A percentile compares a stretch with the other conserved stretches of the same genome.
Conservation (phyloP, 2,113 vertebrate species). For the Trematomus loennbergii region DNA sequence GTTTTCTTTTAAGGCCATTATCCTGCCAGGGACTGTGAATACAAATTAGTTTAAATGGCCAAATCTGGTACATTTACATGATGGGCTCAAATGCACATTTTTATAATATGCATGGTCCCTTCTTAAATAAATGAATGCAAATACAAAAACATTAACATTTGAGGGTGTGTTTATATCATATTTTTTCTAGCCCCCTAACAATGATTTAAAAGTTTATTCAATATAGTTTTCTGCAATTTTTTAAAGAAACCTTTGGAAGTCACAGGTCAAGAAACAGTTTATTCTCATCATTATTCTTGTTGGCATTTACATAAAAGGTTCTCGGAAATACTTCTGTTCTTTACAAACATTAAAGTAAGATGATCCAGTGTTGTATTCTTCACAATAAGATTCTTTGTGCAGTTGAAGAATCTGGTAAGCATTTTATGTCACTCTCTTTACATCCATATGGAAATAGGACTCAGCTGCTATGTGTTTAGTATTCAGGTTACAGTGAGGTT, state of each 20-base stretch:
- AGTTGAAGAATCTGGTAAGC: background rate
- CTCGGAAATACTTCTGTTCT: background rate
- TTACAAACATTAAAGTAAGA: background rate
- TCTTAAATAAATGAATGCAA: too few relatives aligned
- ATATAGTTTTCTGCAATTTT: background rate
- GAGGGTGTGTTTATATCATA: background rate
- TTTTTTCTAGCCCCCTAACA: background rate
- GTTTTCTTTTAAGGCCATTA: too few relatives aligned
- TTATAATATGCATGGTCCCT: too few relatives aligned
- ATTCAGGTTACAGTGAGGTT: conserved; percentile 3
- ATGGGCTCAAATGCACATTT: too few relatives aligned
- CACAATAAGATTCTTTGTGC: background rate
- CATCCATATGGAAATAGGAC: background rate
- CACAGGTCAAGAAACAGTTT: background rate
- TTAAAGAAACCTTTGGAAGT: background rate
- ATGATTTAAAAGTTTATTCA: background rate
- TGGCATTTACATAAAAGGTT: too few relatives aligned
- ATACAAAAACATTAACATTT: background rate
- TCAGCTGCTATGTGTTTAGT: background rate
- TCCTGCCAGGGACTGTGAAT: too few relatives aligned
- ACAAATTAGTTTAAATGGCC: too few relatives aligned
- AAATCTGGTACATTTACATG: too few relatives aligned
- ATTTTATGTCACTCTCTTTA: background rate
- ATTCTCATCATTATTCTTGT: background rate
- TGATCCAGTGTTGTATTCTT: background rate